Conservation (phyloP, 2,888 invertebrate genomes). For the Melanargia galathea region DNA sequence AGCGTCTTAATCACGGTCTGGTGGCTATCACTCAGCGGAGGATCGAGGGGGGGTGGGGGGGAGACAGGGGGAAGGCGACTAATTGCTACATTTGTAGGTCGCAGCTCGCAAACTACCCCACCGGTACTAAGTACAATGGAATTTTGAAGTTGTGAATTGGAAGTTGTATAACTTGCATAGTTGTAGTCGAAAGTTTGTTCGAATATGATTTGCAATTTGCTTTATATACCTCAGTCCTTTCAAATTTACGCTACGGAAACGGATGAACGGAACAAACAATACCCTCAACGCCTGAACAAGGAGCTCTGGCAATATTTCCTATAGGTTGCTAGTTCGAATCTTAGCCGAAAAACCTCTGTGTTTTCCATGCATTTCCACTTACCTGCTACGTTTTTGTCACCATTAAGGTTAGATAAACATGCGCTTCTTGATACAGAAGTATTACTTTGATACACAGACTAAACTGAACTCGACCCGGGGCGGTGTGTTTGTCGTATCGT, state of each 20-base stretch:
- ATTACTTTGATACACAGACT: too few species aligned
- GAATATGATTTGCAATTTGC: slow-evolving; percentile 1
- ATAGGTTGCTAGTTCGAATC: not conserved
- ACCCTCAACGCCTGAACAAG: too few species aligned
- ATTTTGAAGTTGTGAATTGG: slow-evolving; percentile 24
- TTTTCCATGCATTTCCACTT: too few species aligned
- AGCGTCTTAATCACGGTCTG: slow-evolving; percentile 70
- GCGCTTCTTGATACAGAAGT: too few species aligned
- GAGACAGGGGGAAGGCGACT: slow-evolving; percentile 47
- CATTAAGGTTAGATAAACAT: too few species aligned
- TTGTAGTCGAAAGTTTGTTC: slow-evolving; percentile 9
- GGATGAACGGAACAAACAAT: not conserved
- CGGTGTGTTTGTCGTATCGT: too few species aligned
- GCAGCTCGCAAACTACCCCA: slow-evolving; percentile 40
- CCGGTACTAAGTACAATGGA: slow-evolving; percentile 34
- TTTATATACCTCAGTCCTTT: not conserved
- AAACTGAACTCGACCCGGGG: too few species aligned
- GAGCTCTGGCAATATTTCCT: too few species aligned
- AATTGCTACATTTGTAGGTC: slow-evolving; percentile 76
- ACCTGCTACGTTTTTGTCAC: too few species aligned
- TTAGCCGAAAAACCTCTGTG: not conserved
- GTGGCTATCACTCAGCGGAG: slow-evolving; percentile 61
- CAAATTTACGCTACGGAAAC: not conserved
- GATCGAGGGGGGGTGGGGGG: slow-evolving; percentile 38
- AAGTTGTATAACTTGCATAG: too few species aligned